Conservation (phyloP, 2,113 vertebrate genomes). For the Tupaia tana region DNA sequence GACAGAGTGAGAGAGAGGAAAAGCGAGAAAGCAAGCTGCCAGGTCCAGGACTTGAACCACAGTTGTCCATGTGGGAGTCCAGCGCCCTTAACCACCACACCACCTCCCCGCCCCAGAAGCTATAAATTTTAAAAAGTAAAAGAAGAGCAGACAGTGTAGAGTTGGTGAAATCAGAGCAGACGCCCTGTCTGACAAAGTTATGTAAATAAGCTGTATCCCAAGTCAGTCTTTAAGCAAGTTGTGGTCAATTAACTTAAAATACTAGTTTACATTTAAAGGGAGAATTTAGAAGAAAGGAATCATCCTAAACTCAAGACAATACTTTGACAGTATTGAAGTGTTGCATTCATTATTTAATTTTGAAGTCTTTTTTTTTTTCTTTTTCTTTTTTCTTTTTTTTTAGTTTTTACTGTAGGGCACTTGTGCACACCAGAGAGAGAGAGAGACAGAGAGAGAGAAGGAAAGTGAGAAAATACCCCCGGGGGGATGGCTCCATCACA, state of each 20-base stretch:
- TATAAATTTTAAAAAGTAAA: neutral
- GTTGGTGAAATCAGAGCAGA: neutral
- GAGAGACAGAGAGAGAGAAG: too few relatives aligned
- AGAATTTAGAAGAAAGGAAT: neutral
- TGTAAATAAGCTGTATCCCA: neutral
- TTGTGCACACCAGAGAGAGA: too few relatives aligned
- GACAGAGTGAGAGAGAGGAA: too few relatives aligned
- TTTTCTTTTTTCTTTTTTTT: too few relatives aligned
- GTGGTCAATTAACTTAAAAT: neutral
- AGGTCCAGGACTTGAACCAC: too few relatives aligned
- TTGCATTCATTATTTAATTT: slow-evolving; percentile 13
- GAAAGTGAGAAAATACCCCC: too few relatives aligned
- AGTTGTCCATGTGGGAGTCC: too few relatives aligned
- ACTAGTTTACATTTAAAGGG: neutral
- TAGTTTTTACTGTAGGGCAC: too few relatives aligned
- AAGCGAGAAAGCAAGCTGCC: too few relatives aligned
- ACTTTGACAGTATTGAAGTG: neutral
- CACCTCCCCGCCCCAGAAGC: neutral
- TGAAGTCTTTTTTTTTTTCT: neutral
- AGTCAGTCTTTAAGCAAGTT: slow-evolving; percentile 2
- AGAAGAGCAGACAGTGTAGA: neutral
- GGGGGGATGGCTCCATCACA: too few relatives aligned
- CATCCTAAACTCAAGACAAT: neutral
- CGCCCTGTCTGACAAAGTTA: neutral
- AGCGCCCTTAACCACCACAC: too few relatives aligned